Evolutionary conservation across 2,888 invertebrate genomes (phyloP), one percentile per base, ranked within the genome.

Genomic region (Odontocerum albicorne): DNA sequence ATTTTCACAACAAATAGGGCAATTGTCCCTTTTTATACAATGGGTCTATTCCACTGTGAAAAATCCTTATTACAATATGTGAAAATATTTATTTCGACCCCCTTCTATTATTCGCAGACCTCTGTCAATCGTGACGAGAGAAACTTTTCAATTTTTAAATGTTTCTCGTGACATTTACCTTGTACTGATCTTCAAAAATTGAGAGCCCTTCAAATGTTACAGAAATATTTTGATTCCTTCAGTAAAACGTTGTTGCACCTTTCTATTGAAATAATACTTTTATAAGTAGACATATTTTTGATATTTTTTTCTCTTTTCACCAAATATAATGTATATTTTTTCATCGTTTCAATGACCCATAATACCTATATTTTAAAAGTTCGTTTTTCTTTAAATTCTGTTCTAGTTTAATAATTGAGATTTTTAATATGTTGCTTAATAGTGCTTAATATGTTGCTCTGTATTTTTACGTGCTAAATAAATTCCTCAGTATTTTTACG

Each of bases 1-100:
- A 46, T 53, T 46, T 52, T 46, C 46, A 32, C 46, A 46, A 53
- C 53, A 53, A 53, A 46, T 39, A 40, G 46, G 16, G 32, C 39
- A 46, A 38, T 52, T 53, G 53, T 53, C 38, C 32, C 39, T 6
- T 3, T 6, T 27, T 16, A 50, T n/a, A 53, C 27, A 38, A 53
- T 39, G 19, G 32, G 15, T 19, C 17, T 15, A 27, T 44, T 20
- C 40, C 20, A 10, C 12, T 40, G 33, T 32, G 36, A 39, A 46
- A 35, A 51, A 40, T 45, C 51, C 21, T 40, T 40, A 40, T 40
- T 40, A 20, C 21, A 6, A 17, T 21, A 32, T 40, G 40, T 40
- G 50, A 42, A 42, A 50, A 50, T 42, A 50, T 50, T 50, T 20
- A 20, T 40, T 40, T 20, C 38, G 38, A 38, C 3, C 13, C 15